phyloP scores from a whole-genome alignment of 2,113 vertebrate species.

The Taxidea taxus region DNA sequence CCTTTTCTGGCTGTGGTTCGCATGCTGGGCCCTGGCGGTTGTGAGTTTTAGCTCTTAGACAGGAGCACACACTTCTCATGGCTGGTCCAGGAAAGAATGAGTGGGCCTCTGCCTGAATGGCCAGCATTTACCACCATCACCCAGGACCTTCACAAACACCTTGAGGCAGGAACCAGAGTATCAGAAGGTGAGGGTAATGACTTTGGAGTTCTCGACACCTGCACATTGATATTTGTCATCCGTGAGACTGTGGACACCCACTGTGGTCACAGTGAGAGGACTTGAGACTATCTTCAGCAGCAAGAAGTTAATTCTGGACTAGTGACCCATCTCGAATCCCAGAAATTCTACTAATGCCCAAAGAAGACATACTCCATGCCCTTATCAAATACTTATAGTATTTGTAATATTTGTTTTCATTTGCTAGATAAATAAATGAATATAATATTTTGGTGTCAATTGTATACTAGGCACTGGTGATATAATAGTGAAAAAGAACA shows the following conservation, averaged over 20 bases:
- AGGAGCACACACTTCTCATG: neutral
- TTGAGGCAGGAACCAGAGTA: conserved; percentile 89
- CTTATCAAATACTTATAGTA: neutral
- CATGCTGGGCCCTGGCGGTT: neutral
- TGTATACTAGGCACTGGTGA: neutral
- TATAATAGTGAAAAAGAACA: neutral
- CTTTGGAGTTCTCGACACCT: conserved; percentile 87
- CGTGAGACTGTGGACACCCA: conserved; percentile 85
- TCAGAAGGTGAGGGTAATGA: conserved; percentile 88
- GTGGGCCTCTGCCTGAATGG: neutral
- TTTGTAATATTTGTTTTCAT: neutral
- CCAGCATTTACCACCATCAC: neutral
- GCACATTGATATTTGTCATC: conserved; percentile 91
- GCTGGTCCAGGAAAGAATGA: neutral
- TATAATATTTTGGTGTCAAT: neutral
- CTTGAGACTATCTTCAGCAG: neutral
- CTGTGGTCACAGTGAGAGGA: neutral
- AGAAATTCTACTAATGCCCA: neutral
- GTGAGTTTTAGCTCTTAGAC: neutral
- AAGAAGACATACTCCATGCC: neutral
- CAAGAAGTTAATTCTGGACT: neutral
- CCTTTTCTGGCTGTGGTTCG: neutral
- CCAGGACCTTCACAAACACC: conserved; percentile 87
- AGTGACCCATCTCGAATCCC: neutral
- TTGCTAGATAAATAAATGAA: neutral